phyloP scores from a whole-genome alignment of 2,888 invertebrate species.

The Lottia gigantea region DNA sequence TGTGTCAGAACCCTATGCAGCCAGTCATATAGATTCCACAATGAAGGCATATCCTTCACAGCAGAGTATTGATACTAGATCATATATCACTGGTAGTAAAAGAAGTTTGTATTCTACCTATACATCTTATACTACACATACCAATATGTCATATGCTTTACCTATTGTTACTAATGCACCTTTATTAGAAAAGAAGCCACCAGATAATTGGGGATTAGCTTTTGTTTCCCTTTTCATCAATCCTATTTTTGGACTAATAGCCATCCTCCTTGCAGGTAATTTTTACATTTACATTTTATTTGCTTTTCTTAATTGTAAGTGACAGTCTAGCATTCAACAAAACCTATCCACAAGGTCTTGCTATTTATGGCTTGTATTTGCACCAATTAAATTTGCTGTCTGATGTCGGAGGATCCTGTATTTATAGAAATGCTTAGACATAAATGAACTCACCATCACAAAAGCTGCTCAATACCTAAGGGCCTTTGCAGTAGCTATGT shows the following conservation, averaged over 20 bases:
- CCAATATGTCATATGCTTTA: conserved; percentile 52
- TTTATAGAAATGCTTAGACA: no score
- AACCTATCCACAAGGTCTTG: no score
- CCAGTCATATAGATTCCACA: neutral
- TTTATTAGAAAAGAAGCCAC: conserved; percentile 45
- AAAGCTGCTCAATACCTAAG: no score
- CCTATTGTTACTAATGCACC: conserved; percentile 57
- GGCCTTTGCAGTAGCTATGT: no score
- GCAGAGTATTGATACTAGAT: conserved; percentile 42
- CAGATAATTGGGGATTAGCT: conserved; percentile 57
- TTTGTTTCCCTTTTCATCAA: conserved; percentile 55
- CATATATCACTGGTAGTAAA: conserved; percentile 48
- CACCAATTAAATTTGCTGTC: no score
- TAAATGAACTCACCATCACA: no score
- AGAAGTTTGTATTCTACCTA: conserved; percentile 54
- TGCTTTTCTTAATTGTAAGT: no score
- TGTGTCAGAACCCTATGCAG: neutral
- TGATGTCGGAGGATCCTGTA: no score
- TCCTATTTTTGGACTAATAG: conserved; percentile 59
- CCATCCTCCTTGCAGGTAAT: conserved; percentile 53
- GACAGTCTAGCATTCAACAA: no score
- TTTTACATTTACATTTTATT: no score
- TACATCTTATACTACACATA: conserved; percentile 47
- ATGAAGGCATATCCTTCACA: conserved; percentile 57
- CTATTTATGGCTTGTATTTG: no score